These are phyloP conservation scores for Ectropis grisescens DNA, from an alignment of 1,140 invertebrate species.

Conservation along the genomic window DNA sequence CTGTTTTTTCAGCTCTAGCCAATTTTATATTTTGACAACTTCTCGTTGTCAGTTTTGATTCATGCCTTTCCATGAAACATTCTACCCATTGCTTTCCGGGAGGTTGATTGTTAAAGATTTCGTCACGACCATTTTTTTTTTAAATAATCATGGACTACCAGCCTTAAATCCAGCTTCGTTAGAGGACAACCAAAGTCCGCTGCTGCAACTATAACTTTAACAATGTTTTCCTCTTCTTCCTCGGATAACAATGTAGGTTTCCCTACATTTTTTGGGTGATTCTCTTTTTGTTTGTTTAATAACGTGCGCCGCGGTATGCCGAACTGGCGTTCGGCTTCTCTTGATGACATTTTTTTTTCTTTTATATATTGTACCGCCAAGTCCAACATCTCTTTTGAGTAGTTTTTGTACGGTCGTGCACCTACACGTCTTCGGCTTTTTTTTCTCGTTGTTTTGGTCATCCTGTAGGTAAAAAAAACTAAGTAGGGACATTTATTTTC, in stretches of 20 bases:
- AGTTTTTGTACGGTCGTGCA: conserved; percentile 3
- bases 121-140: conserved; percentile 7
- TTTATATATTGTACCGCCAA: too few species aligned
- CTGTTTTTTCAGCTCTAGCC: conserved; percentile 3
- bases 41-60: conserved; percentile 1
- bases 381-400: conserved; percentile 14
- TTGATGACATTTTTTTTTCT: conserved; percentile 10
- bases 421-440: background rate
- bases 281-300: conserved; percentile 14
- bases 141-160: conserved; percentile 13
- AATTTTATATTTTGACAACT: conserved; percentile 6
- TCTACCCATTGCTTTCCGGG: conserved; percentile 12
- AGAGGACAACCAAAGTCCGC: conserved; percentile 12
- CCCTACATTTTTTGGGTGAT: conserved; percentile 10
- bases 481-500: too few species aligned
- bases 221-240: conserved; percentile 13
- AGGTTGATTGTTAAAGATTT: conserved; percentile 7
- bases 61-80: conserved; percentile 7
- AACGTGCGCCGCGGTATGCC: conserved; percentile 14
- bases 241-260: conserved; percentile 4
- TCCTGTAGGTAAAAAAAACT: background rate
- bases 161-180: conserved; percentile 12
- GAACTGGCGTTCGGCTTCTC: conserved; percentile 13
- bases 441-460: background rate
- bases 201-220: conserved; percentile 10